Percentiles rank a stretch among this genome's conserved stretches.
These are phyloP conservation scores for Hydropsyche tenuis DNA, from an alignment of 1,140 invertebrate genomes.

Conservation along the genomic window DNA sequence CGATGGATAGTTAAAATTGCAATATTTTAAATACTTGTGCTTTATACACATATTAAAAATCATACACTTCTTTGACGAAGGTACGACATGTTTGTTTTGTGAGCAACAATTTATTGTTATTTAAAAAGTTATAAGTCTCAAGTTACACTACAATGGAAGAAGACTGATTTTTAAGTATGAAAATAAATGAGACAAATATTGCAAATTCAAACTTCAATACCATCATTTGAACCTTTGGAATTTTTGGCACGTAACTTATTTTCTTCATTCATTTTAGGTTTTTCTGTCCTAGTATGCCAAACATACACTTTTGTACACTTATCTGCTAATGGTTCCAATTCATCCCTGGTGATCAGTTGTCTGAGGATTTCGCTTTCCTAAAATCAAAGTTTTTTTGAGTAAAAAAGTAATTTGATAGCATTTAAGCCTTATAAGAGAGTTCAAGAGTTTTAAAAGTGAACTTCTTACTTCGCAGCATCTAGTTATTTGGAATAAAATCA, in stretches of 20 bases:
- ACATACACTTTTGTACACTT: slow-evolving; percentile 92
- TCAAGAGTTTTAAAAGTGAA: no score
- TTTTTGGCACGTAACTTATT: slow-evolving; percentile 62
- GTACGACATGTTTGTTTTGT: no score
- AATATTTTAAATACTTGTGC: no score
- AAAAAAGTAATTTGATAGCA: no score
- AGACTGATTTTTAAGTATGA: slow-evolving; percentile 7
- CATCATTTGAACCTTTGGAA: slow-evolving; percentile 63
- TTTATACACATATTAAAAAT: no score
- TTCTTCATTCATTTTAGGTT: slow-evolving; percentile 75
- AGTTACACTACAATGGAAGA: slow-evolving; percentile 32
- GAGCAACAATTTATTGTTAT: no score
- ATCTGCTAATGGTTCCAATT: slow-evolving; percentile 89
- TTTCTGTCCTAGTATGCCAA: slow-evolving; percentile 96
- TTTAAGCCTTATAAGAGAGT: no score
- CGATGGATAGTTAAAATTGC: no score
- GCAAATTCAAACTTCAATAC: slow-evolving; percentile 77
- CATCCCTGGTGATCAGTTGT: slow-evolving; percentile 76
- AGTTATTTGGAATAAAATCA: no score
- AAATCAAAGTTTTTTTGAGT: no score
- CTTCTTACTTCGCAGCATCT: no score
- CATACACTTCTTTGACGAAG: no score
- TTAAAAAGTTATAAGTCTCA: slow-evolving; percentile 14
- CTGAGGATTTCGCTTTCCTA: slow-evolving; percentile 87
- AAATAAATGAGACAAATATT: slow-evolving; percentile 20